Percentiles rank a stretch among this genome's conserved stretches.
Evolutionary conservation across 1,140 invertebrate genomes (phyloP).

Genomic region (Apis florea): DNA sequence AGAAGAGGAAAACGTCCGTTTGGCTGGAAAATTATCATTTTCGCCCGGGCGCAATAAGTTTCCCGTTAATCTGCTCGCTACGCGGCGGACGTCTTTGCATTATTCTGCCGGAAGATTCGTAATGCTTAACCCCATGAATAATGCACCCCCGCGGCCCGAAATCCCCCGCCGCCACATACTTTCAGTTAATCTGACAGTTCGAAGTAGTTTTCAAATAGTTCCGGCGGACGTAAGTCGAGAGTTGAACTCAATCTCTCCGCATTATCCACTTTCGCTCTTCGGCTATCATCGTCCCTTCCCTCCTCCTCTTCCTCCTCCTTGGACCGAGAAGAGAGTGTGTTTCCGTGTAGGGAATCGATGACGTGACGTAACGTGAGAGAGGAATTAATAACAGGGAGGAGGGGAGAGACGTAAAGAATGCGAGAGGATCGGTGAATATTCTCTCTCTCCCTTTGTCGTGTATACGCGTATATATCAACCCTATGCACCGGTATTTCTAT

Average conservation of each 20-base stretch:
- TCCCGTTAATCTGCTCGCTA: conserved; percentile 59
- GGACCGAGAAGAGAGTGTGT: conserved; percentile 4
- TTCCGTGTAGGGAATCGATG: conserved; percentile 49
- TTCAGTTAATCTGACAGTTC: conserved; percentile 66
- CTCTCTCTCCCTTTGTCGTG: too few species aligned
- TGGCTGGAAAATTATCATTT: conserved; percentile 24
- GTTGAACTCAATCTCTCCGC: conserved; percentile 62
- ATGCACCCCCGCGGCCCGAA: conserved; percentile 52
- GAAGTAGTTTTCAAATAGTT: conserved; percentile 68
- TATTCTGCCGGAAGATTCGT: conserved; percentile 59
- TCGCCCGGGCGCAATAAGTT: conserved; percentile 56
- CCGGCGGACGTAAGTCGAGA: conserved; percentile 62
- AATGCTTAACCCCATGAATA: conserved; percentile 64
- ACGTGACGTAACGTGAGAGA: conserved; percentile 5
- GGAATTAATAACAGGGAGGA: conserved; percentile 18
- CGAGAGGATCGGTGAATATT: background rate
- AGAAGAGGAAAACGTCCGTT: background rate
- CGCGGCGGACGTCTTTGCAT: conserved; percentile 57
- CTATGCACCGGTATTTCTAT: too few species aligned
- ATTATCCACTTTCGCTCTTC: conserved; percentile 56
- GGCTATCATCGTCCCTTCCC: conserved; percentile 43
- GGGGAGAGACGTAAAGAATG: background rate
- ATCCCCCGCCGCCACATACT: conserved; percentile 63
- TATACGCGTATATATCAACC: too few species aligned
- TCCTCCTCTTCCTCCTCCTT: too few species aligned